Evolutionary conservation across 2,888 invertebrate genomes (phyloP).

Genomic region (Standfussiana lucernea): DNA sequence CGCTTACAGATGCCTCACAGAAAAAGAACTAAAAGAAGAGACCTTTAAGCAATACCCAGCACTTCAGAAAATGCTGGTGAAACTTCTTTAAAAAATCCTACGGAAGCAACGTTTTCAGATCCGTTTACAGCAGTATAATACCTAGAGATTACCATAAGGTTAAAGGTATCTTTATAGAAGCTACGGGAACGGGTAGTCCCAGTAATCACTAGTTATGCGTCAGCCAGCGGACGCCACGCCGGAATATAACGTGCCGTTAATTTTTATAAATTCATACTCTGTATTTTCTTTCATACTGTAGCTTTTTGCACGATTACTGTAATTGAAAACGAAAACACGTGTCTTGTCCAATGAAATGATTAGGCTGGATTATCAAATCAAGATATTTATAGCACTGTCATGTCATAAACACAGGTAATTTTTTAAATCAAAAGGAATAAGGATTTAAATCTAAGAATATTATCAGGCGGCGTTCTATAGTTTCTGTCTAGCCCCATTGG

Average conservation of each 20-base stretch:
- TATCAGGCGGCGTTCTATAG: neutral
- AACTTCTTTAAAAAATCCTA: neutral
- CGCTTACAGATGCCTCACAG: neutral
- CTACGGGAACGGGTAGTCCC: slow-evolving; percentile 8
- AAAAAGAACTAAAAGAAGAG: neutral
- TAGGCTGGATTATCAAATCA: neutral
- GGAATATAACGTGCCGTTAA: slow-evolving; percentile 21
- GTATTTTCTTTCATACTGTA: slow-evolving; percentile 11
- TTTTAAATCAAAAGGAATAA: neutral
- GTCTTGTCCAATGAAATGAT: neutral
- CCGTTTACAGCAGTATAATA: slow-evolving; percentile 9
- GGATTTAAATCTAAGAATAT: neutral
- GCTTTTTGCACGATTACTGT: neutral
- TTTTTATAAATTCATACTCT: slow-evolving; percentile 28
- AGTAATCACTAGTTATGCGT: slow-evolving; percentile 61
- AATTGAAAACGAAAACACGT: neutral
- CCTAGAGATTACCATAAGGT: slow-evolving; percentile 17
- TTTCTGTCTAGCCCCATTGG: neutral
- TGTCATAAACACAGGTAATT: neutral
- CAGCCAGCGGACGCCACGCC: slow-evolving; percentile 18
- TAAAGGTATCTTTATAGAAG: slow-evolving; percentile 27
- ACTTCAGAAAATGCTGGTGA: neutral
- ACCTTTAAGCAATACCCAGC: neutral
- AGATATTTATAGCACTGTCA: neutral
- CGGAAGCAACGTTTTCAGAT: slow-evolving; percentile 17